Evolutionary conservation across 2,113 vertebrate species (phyloP).

Genomic region (Centropus unirufus): DNA sequence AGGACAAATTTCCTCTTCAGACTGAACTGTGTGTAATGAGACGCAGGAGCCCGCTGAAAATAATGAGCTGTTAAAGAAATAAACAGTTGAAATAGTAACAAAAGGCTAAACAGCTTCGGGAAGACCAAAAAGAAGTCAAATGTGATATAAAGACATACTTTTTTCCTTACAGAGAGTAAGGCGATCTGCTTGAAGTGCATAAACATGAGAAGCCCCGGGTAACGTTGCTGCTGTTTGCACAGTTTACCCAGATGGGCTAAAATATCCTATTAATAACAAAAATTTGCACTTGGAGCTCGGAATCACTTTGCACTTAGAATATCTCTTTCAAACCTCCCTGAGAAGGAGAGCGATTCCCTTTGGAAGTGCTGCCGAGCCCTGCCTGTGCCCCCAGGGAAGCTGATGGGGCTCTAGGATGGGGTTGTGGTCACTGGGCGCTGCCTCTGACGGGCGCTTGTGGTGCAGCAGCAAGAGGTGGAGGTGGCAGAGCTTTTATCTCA

Average conservation of each 20-base stretch:
- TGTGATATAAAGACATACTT: not conserved
- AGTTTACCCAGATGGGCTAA: slow-evolving; percentile 29
- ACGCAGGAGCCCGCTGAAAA: slow-evolving; percentile 61
- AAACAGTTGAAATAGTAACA: slow-evolving; percentile 58
- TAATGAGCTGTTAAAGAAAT: slow-evolving; percentile 64
- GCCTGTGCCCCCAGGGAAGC: rapidly evolving
- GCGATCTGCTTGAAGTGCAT: slow-evolving; percentile 42
- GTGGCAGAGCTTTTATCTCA: rapidly evolving
- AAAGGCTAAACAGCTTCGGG: slow-evolving; percentile 40
- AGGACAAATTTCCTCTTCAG: slow-evolving; percentile 29
- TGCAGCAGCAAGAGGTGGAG: rapidly evolving
- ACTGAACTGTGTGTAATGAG: slow-evolving; percentile 40
- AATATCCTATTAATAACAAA: slow-evolving; percentile 4
- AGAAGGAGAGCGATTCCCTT: not conserved
- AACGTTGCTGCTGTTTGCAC: slow-evolving; percentile 1
- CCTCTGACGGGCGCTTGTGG: not conserved
- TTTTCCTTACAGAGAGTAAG: not conserved
- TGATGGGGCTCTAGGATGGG: rapidly evolving
- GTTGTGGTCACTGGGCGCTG: rapidly evolving
- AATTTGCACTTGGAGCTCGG: not conserved
- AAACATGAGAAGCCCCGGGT: slow-evolving; percentile 32
- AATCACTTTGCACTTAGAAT: not conserved
- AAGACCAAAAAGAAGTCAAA: not conserved
- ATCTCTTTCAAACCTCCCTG: not conserved
- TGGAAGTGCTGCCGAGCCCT: not conserved